Conservation (phyloP, 1,140 invertebrate species). For the Temnothorax curvispinosus region DNA sequence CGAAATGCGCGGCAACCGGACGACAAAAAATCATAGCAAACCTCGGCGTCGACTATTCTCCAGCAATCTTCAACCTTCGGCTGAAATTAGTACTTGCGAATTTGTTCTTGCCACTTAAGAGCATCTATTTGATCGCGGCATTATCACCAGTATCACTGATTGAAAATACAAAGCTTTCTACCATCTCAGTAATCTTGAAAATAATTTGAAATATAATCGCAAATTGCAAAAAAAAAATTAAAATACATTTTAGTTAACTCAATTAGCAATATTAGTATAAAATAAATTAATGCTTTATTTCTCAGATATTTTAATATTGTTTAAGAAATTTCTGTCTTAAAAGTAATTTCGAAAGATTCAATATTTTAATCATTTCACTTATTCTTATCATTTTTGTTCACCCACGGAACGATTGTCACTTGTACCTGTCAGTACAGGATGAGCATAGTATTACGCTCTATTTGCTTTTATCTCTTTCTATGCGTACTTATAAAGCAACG, state of each 20-base stretch:
- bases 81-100: conserved; percentile 12
- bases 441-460: background rate
- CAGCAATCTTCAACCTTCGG: background rate
- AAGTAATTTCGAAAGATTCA: background rate
- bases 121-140: background rate
- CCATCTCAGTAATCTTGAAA: background rate
- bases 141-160: background rate
- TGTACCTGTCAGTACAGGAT: conserved; percentile 2
- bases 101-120: conserved; percentile 6
- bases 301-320: background rate
- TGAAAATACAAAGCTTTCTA: background rate
- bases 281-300: background rate
- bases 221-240: background rate
- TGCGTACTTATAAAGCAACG: conserved; percentile 9
- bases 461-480: background rate
- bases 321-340: background rate
- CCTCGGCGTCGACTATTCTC: background rate
- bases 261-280: background rate
- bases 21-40: no score
- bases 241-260: background rate
- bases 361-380: background rate
- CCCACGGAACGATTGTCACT: background rate
- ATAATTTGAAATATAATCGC: background rate
- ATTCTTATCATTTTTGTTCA: conserved; percentile 1
- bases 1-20: background rate